Percentiles rank a stretch among this genome's conserved stretches.
Evolutionary conservation across 2,888 invertebrate genomes (phyloP).

Genomic region (Pristionchus japonicus): DNA sequence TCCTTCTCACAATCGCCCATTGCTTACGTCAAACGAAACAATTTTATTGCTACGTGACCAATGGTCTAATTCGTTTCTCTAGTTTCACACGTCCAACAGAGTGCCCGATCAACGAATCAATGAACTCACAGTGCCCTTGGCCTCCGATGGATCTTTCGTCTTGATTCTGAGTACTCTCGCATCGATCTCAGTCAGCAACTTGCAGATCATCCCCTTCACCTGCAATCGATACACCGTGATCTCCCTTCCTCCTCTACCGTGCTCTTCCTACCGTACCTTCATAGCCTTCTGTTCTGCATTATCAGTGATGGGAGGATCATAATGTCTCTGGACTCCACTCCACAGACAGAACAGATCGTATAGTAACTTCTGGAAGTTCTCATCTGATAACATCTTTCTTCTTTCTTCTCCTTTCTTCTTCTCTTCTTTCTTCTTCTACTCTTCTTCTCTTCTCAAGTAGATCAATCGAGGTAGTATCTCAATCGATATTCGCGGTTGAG

Average conservation of each 20-base stretch:
- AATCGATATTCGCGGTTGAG: constrained; percentile 12
- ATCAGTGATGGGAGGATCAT: constrained; percentile 72
- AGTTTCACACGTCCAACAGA: too few relatives aligned
- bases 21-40: neutral
- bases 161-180: constrained; percentile 67
- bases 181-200: constrained; percentile 71
- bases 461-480: neutral
- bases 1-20: neutral
- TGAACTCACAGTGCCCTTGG: neutral
- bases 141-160: constrained; percentile 36
- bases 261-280: constrained; percentile 60
- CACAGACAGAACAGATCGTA: constrained; percentile 73
- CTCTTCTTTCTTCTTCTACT: neutral
- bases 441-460: neutral
- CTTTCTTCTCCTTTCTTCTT: constrained; percentile 17
- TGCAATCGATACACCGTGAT: constrained; percentile 48
- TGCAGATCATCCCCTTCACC: constrained; percentile 72
- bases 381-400: constrained; percentile 66
- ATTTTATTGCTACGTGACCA: neutral
- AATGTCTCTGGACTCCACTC: constrained; percentile 73
- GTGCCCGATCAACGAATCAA: neutral
- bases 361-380: constrained; percentile 72
- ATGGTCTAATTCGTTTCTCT: neutral
- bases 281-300: constrained; percentile 69
- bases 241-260: neutral